Evolutionary conservation across 2,797 vertebrate genomes (phyloP), one percentile per base, ranked within the genome.

Genomic region (Chrosomus eos): DNA sequence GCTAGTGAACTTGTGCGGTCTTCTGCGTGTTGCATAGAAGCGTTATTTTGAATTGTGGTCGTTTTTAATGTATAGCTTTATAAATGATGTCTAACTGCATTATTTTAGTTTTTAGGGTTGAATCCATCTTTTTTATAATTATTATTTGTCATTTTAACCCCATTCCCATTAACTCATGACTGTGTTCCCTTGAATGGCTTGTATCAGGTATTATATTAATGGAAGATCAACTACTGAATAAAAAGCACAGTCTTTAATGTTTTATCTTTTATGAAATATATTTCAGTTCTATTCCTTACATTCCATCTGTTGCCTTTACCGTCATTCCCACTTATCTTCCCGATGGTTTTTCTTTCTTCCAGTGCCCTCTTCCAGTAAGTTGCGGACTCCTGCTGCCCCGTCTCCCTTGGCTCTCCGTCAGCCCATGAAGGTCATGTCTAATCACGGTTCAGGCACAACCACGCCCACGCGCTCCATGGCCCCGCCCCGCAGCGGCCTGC

Each of bases 341-440:
- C 5, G 53, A 31, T n/a, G 33, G 3, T 21, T 45, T 23, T 71
- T 45, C 4, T 71, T 45, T 85, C 8, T 64, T 67, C 68, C 93
- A 99, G 98, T 99, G 91, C 98, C 98, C 62, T 97, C 98, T 91
- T 97, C 98, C 84, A 97, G 98, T 93, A 99, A 99, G 86, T 95
- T 99, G 90, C 95, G 98, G 55, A 96, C 97, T 5, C 98, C 98
- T 0, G 95, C 93, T 62, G 95, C 97, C 1, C 97, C 97, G 0
- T 99, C 98, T 58, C 98, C 98, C 3, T 91, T 99, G 87, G 96
- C 98, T 70, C 93, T 99, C 71, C 96, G 97, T 31, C 98, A 99
- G 16, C 98, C 98, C 0, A 92, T 99, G 60, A 99, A 99, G 90
- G 97, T 97, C 11, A 95, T 97, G 71, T 95, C 96, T 86, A 97